These are phyloP conservation scores for Apis dorsata DNA, from an alignment of 1,140 invertebrate species.

Conservation along the genomic window DNA sequence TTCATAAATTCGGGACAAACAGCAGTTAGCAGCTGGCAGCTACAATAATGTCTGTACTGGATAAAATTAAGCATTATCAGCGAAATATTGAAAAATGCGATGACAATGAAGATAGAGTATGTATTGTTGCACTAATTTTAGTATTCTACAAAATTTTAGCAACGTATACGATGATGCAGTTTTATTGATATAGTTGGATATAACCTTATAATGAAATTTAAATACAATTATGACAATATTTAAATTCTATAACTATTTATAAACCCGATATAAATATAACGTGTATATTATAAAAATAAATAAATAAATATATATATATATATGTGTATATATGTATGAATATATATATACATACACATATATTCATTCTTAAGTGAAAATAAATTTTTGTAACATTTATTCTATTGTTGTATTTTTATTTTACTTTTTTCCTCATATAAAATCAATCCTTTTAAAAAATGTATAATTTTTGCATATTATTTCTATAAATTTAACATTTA, in stretches of 20 bases:
- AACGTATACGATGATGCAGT: neutral
- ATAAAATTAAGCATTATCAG: slow-evolving; percentile 83
- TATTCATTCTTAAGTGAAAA: neutral
- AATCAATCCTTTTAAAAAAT: neutral
- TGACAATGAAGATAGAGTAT: slow-evolving; percentile 82
- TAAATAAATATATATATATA: neutral
- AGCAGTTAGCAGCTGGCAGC: slow-evolving; percentile 58
- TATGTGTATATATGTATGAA: neutral
- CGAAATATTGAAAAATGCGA: slow-evolving; percentile 83
- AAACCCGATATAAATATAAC: neutral
- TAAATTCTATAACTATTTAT: neutral
- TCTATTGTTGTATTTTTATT: slow-evolving; percentile 12
- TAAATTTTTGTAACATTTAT: neutral
- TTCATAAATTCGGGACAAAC: slow-evolving; percentile 28
- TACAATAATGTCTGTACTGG: slow-evolving; percentile 73
- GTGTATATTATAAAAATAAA: neutral
- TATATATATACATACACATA: neutral
- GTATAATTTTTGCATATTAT: neutral
- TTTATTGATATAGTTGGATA: slow-evolving; percentile 10
- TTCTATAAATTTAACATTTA: neutral
- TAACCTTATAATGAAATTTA: slow-evolving; percentile 15
- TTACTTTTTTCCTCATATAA: neutral
- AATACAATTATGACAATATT: neutral
- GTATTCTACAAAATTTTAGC: neutral
- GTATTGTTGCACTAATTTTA: slow-evolving; percentile 23